Evolutionary conservation across 2,113 vertebrate genomes (phyloP), one percentile per base, ranked within the genome.

Genomic region (Prunella fulvescens): DNA sequence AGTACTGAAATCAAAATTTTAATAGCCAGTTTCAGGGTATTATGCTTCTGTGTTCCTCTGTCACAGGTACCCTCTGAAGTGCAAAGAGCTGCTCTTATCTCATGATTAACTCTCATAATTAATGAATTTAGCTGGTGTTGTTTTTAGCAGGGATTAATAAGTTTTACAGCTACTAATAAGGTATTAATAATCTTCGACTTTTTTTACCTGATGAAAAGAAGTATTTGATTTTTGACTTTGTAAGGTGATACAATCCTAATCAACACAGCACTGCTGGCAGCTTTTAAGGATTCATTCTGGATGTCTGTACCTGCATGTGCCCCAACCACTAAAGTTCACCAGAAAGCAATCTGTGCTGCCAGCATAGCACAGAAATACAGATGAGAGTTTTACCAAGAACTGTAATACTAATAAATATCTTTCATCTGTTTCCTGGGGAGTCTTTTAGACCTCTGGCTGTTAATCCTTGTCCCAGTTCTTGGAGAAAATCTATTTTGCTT

Each of bases 401-500:
- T 65, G 24, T 72, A 72, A n/a, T 70, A 66, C 14, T 82, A 82
- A 80, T 66, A 92, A 88, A 82, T 85, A 88, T 31, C 39, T 92
- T 89, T 56, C 81, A 83, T 22, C 70, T 95, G 57, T 90, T 81
- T 90, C 88, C 92, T 81, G 81, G 81, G 81, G 70, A 88, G n/a
- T 95, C 48, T 87, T 84, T 97, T 95, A 96, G 96, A 96, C 90
- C 76, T 69, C 69, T 92, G 73, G 64, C 80, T 81, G 70, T 91
- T 90, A 97, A 96, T 97, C 95, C 92, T 95, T 89, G 94, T 89
- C 91, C 96, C 93, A 67, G 80, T 97, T 97, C 86, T 97, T 81
- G 62, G 76, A 88, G 77, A 97, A 97, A 96, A 96, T 96, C 81
- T 95, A 54, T 95, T 95, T 92, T 90, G 83, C 54, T 77, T 86